Percentiles rank a stretch among this genome's conserved stretches.
Conservation (phyloP, 2,888 invertebrate genomes). For the Amorpha juglandis region DNA sequence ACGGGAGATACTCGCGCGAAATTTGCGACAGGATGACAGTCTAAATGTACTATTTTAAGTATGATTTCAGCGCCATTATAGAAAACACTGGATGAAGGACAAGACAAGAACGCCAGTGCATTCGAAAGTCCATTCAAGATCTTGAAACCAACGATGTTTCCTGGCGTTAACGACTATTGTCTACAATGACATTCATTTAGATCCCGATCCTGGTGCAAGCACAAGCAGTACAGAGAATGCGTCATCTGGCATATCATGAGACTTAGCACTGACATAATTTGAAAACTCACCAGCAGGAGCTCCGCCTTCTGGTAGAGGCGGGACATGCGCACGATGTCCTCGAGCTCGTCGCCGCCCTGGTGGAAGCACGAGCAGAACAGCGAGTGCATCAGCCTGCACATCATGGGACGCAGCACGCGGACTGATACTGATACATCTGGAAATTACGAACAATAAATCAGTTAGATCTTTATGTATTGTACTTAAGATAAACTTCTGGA, state of each 20-base stretch:
- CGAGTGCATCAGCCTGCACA: conserved; percentile 89
- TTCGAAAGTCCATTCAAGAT: too few species aligned
- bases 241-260: conserved; percentile 87
- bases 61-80: too few species aligned
- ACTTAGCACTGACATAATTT: conserved; percentile 63
- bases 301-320: conserved; percentile 87
- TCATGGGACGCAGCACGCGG: conserved; percentile 83
- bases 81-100: too few species aligned
- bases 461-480: too few species aligned
- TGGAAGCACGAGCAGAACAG: conserved; percentile 90
- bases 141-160: too few species aligned
- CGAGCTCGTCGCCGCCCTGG: conserved; percentile 82
- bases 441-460: conserved; percentile 36
- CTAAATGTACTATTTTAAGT: too few species aligned
- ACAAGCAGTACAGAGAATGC: conserved; percentile 89
- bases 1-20: too few species aligned
- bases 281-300: conserved; percentile 81
- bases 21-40: too few species aligned
- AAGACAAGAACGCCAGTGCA: too few species aligned
- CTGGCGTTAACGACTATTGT: too few species aligned
- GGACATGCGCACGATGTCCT: conserved; percentile 85
- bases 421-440: conserved; percentile 89
- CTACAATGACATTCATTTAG: conserved; percentile 84
- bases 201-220: conserved; percentile 87
- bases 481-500: too few species aligned